Conservation (phyloP, 1,140 invertebrate species). For the Brachionus koreanus region DNA sequence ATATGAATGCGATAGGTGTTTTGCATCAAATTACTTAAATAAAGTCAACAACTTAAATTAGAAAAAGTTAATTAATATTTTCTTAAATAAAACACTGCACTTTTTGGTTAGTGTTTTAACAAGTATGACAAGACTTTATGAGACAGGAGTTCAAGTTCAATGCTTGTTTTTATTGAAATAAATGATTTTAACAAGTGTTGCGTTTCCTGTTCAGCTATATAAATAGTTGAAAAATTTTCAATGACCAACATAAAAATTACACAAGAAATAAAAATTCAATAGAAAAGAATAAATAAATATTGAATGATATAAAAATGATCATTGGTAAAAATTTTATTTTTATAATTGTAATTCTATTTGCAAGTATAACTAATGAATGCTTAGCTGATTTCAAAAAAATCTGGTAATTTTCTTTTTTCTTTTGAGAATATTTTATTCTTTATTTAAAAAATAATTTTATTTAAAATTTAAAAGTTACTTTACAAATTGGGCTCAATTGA, state of each 20-base stretch:
- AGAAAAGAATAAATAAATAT: neutral
- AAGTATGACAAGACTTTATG: neutral
- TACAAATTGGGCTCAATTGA: slow-evolving; percentile 85
- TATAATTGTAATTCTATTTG: neutral
- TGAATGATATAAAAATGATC: neutral
- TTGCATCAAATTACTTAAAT: neutral
- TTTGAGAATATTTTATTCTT: neutral
- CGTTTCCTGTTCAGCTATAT: neutral
- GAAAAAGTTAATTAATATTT: neutral
- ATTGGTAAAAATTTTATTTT: neutral
- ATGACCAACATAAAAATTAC: neutral
- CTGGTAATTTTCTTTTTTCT: too few relatives aligned
- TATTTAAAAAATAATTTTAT: neutral
- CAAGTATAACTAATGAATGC: too few relatives aligned
- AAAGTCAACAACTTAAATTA: neutral
- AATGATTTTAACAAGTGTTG: neutral
- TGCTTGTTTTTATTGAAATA: too few relatives aligned
- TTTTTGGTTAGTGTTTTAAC: neutral
- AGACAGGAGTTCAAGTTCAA: neutral
- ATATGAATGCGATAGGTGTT: neutral
- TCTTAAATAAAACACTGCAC: neutral
- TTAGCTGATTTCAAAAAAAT: slow-evolving; percentile 6
- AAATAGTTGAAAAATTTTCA: neutral
- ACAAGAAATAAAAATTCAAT: slow-evolving; percentile 46
- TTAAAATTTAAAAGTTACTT: slow-evolving; percentile 67